Evolutionary conservation across 2,113 vertebrate species (phyloP).

Genomic region (Semnornis frantzii): DNA sequence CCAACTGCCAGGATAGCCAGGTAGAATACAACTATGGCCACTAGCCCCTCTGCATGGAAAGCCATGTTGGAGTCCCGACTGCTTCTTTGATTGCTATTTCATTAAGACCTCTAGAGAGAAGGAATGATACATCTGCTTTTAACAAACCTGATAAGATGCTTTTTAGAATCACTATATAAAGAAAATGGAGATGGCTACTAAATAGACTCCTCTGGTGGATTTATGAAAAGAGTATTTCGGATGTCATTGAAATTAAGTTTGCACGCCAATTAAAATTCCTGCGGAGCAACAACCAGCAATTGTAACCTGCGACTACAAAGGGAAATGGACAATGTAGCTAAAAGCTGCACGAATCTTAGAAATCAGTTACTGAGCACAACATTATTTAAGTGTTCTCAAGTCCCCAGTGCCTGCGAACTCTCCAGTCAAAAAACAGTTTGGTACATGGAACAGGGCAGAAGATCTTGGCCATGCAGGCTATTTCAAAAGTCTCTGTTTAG

Average conservation of each 20-base stretch:
- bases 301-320: not conserved
- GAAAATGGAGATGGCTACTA: not conserved
- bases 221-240: not conserved
- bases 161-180: not conserved
- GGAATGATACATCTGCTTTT: conserved; percentile 1
- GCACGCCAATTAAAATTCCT: not conserved
- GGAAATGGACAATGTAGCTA: not conserved
- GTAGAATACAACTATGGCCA: conserved; percentile 95
- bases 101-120: conserved; percentile 77
- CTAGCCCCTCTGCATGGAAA: conserved; percentile 90
- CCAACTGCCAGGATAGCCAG: conserved; percentile 91
- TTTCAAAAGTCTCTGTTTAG: not conserved
- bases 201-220: not conserved
- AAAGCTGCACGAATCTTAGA: not conserved
- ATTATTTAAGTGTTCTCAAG: not conserved
- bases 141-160: not conserved
- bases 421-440: not conserved
- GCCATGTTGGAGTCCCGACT: conserved; percentile 78
- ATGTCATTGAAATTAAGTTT: not conserved
- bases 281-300: not conserved
- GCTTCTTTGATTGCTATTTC: conserved; percentile 74
- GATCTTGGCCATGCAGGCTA: not conserved
- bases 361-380: not conserved
- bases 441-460: not conserved
- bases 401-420: not conserved